A percentile compares a stretch with the other conserved stretches of the same genome.
phyloP scores from a whole-genome alignment of 1,140 invertebrate genomes.

The Drosophila oshimai region DNA sequence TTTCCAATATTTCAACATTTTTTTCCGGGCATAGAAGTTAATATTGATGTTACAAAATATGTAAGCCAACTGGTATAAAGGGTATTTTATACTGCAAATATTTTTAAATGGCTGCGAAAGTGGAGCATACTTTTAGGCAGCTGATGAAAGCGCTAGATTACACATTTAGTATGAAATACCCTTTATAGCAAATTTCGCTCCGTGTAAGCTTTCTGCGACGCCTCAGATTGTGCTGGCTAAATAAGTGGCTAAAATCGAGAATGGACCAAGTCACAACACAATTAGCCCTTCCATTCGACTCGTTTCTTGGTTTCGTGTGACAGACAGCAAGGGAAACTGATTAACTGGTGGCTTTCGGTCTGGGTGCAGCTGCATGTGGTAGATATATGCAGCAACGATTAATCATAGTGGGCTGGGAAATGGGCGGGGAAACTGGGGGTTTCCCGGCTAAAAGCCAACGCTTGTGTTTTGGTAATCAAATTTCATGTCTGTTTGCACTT shows the following conservation, averaged over 20 bases:
- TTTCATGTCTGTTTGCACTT: slow-evolving; percentile 52
- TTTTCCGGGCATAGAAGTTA: no score
- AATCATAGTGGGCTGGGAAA: slow-evolving; percentile 6
- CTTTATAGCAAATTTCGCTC: no score
- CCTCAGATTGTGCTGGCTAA: neutral
- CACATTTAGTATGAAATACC: no score
- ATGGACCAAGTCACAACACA: slow-evolving; percentile 18
- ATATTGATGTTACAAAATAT: no score
- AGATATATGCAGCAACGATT: slow-evolving; percentile 27
- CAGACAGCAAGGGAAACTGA: slow-evolving; percentile 19
- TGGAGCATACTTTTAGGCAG: no score
- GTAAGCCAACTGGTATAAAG: no score
- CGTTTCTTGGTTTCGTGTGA: neutral
- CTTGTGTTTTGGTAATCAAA: slow-evolving; percentile 56
- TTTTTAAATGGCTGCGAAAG: no score
- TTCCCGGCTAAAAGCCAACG: neutral
- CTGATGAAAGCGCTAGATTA: no score
- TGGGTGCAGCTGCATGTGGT: slow-evolving; percentile 30
- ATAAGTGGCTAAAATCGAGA: neutral
- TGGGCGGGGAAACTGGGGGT: neutral
- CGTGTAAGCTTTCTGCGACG: neutral
- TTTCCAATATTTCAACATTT: no score
- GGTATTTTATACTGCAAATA: no score
- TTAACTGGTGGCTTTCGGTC: slow-evolving; percentile 9
- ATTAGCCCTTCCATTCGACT: slow-evolving; percentile 5